These are phyloP conservation scores for Molossus alvarezi DNA, from an alignment of 2,797 vertebrate species.

Conservation along the genomic window DNA sequence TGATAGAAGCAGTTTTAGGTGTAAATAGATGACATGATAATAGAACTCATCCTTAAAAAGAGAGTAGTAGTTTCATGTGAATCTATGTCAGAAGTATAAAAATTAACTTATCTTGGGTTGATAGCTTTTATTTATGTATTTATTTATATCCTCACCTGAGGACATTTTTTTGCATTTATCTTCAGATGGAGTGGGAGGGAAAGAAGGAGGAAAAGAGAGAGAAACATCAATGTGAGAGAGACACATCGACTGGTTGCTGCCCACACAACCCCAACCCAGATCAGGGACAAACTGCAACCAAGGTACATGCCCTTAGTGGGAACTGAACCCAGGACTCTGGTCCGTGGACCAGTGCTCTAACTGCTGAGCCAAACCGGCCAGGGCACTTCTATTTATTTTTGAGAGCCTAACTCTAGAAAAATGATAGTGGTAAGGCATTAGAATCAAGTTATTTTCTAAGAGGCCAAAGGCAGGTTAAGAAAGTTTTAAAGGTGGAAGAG, in stretches of 20 bases:
- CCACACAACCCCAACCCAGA: too few relatives aligned
- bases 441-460: conserved; percentile 14
- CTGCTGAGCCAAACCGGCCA: too few relatives aligned
- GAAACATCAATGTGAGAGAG: too few relatives aligned
- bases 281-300: too few relatives aligned
- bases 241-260: too few relatives aligned
- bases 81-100: conserved; percentile 9
- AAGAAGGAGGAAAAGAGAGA: too few relatives aligned
- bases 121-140: not conserved
- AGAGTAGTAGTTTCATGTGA: conserved; percentile 16
- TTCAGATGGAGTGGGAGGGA: too few relatives aligned
- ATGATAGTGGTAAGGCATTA: not conserved
- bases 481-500: conserved; percentile 34
- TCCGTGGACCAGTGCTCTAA: too few relatives aligned
- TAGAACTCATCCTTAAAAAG: not conserved
- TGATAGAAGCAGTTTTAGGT: not conserved
- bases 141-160: too few relatives aligned
- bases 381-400: not conserved
- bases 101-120: not conserved
- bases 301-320: too few relatives aligned
- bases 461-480: not conserved
- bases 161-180: too few relatives aligned
- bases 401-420: not conserved
- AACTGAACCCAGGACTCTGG: too few relatives aligned
- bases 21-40: not conserved